Evolutionary conservation across 1,140 invertebrate genomes (phyloP), one percentile per base, ranked within the genome.

Genomic region (Nasonia vitripennis): DNA sequence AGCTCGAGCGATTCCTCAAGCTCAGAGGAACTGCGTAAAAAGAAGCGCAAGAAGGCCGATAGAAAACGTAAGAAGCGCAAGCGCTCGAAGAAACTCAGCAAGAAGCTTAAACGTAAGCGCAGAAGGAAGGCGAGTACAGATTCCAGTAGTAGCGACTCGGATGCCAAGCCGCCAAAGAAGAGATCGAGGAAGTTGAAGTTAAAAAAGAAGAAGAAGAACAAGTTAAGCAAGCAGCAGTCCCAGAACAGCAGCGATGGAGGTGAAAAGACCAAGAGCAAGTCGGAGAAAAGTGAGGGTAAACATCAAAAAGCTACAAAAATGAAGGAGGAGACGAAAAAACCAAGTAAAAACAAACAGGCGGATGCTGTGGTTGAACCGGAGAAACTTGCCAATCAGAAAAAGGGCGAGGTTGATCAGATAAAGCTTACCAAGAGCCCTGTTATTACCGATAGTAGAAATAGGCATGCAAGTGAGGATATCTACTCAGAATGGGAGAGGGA

Each of bases 91-190:
- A 89, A 89, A 37, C 82, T 89, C 83, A 87, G 80, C 20, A 86
- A 87, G 80, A 84, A 81, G 48, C 87, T 11, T 5, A 86, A 75
- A 12, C 81, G 78, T 2, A 86, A 86, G 27, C 86, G 86, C 7
- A 86, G n/a, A 23, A 73, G 86, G 70, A 85, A 87, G 4, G 88
- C 83, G 6, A 87, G 86, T 10, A 87, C 87, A 0, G 90, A 91
- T 11, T 92, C 92, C 0, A 92, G 90, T 14, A 92, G 89, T 68
- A 91, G 90, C n/a, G 91, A 92, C 14, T 90, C 89, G 0, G 91
- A 91, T 14, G 81, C 87, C 10, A 78, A 77, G 11, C 81, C 74
- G 9, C 45, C 85, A 0, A 83, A 79, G 31, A 86, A 86, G 27
- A 77, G 68, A 34, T 83, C 81, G 0, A 41, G 81, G 11, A 79